Conservation (phyloP, 2,113 vertebrate species). For the Andinoacara biseriatus region DNA sequence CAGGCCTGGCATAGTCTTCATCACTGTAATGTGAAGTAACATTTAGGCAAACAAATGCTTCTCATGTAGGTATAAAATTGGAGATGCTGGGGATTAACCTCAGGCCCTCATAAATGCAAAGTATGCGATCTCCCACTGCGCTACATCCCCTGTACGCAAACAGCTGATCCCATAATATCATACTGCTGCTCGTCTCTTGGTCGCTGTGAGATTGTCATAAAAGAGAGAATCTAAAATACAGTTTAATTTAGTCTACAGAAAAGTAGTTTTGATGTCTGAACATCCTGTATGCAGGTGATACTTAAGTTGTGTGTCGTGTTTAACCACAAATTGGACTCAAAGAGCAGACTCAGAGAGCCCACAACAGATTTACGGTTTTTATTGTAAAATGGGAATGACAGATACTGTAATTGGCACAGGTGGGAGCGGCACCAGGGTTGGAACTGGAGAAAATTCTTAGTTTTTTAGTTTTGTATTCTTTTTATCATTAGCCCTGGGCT, state of each 20-base stretch:
- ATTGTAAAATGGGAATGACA: not conserved
- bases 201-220: not conserved
- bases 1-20: not conserved
- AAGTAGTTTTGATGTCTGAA: fast-evolving
- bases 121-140: constrained; percentile 76
- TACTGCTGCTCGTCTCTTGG: fast-evolving
- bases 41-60: not conserved
- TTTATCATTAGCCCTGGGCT: not conserved
- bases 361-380: too few relatives aligned
- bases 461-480: too few relatives aligned
- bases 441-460: not conserved
- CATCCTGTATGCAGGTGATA: not conserved
- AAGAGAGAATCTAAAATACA: not conserved
- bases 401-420: too few relatives aligned
- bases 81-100: constrained; percentile 9
- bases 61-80: fast-evolving
- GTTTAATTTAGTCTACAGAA: not conserved
- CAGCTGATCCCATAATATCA: fast-evolving
- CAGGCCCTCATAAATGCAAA: constrained; percentile 63
- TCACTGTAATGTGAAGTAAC: not conserved
- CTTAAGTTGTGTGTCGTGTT: not conserved
- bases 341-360: too few relatives aligned
- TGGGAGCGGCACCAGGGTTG: too few relatives aligned
- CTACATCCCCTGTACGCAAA: constrained; percentile 37
- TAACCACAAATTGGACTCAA: not conserved